phyloP scores from a whole-genome alignment of 30 jellyfish, hydroid and myxozoan species.

The Nemopilema nomurai region DNA sequence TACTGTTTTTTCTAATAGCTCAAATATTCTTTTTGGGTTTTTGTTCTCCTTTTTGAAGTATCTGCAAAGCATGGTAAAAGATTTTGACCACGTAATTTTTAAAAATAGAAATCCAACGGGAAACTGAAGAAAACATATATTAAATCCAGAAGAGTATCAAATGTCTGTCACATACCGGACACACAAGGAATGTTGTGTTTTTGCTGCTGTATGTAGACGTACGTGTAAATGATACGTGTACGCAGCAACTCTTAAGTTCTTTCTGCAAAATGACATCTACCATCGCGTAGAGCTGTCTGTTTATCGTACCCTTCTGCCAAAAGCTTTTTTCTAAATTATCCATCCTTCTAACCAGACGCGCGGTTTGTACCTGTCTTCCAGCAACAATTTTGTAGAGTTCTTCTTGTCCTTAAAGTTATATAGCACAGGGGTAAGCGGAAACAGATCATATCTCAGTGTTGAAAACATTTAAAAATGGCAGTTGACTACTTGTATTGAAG shows the following conservation, averaged over 20 bases:
- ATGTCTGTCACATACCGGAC: neutral
- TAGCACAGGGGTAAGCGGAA: neutral
- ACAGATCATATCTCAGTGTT: neutral
- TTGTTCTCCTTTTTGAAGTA: slow-evolving; percentile 6
- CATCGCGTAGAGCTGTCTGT: slow-evolving; percentile 1
- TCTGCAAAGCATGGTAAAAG: neutral
- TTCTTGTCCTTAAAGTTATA: slow-evolving; percentile 29
- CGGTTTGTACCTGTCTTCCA: neutral
- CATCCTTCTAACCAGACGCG: neutral
- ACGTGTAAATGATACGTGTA: slow-evolving; percentile 25
- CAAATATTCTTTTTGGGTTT: neutral
- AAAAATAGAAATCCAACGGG: neutral
- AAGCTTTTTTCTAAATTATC: slow-evolving; percentile 11
- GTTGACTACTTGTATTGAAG: neutral
- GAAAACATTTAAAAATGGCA: neutral
- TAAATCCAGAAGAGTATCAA: neutral
- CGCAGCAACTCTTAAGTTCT: slow-evolving; percentile 18
- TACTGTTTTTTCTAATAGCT: slow-evolving; percentile 5
- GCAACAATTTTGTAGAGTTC: slow-evolving; percentile 8
- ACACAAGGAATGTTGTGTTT: slow-evolving; percentile 13
- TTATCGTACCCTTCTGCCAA: slow-evolving; percentile 11
- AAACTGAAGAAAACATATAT: neutral
- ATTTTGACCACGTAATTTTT: neutral
- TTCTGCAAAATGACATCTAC: slow-evolving; percentile 2
- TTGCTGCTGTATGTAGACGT: slow-evolving; percentile 31